Evolutionary conservation across 2,888 invertebrate species (phyloP), one percentile per base, ranked within the genome.

Genomic region (Hyposoter didymator): DNA sequence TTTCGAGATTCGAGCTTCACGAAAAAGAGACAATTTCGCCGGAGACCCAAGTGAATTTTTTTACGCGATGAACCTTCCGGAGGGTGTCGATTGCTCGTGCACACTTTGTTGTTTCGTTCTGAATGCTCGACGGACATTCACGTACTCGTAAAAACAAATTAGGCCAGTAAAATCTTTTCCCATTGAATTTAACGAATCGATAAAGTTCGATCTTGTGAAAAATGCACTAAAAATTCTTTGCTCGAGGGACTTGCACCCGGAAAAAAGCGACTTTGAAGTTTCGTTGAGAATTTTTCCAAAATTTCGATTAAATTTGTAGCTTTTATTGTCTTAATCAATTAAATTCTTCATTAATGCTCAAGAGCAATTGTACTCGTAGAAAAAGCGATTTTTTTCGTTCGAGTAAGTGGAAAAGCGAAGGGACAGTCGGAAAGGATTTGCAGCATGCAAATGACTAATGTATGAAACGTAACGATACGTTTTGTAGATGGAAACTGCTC

Each of bases 61-160:
- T 73, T 73, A 39, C n/a, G 19, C 39, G 55, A 73, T 22, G 17
- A 22, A 19, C 22, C 22, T 22, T 73, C 17, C 55, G 55, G 10
- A 73, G 39, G 35, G 39, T 22, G 59, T 22, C 55, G 59, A 39
- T 55, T 73, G 43, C 28, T 22, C 43, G 39, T 70, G 32, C 73
- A 43, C 22, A 17, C 55, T 52, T n/a, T 19, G 72, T 19, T 39
- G 52, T 47, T 17, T n/a, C 47, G 45, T 49, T 49, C 8, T 5
- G 49, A 28, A 32, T n/a, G 70, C 49, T 28, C 39, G 19, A 55
- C 22, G 28, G 28, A 28, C 14, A 59, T 5, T 12, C 28, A 28
- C 59, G 59, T 59, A 59, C 59, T 59, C 59, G 59, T 59, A 59
- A 59, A 59, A 59, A 59, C 28, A 59, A 28, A 59, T 59, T 28